These are phyloP conservation scores for Habroteleia sp. DNA, from an alignment of 2,888 invertebrate species.

Conservation along the genomic window DNA sequence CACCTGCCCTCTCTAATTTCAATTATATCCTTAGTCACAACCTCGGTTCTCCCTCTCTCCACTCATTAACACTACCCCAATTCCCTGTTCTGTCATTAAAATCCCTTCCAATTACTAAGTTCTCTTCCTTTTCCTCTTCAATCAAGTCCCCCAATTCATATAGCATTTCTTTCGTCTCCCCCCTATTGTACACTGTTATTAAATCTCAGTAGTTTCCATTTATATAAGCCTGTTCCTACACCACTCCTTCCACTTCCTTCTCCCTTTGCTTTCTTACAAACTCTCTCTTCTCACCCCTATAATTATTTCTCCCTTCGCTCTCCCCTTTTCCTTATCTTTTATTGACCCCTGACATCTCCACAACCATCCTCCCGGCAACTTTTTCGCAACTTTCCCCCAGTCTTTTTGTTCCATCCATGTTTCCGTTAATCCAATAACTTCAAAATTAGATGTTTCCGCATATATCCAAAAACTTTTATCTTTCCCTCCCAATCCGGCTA, in stretches of 20 bases:
- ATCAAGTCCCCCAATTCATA: background rate
- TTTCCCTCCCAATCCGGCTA: constrained; percentile 58
- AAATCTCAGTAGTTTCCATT: constrained; percentile 6
- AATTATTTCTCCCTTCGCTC: constrained; percentile 44
- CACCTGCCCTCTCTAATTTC: constrained; percentile 1
- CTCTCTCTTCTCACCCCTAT: constrained; percentile 25
- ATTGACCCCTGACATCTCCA: constrained; percentile 38
- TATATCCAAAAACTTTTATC: constrained; percentile 54
- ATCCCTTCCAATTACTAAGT: constrained; percentile 25
- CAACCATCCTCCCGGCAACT: constrained; percentile 16
- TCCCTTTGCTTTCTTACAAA: background rate
- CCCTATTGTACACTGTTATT: constrained; percentile 6
- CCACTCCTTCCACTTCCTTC: background rate
- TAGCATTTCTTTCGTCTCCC: background rate
- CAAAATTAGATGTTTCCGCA: constrained; percentile 35
- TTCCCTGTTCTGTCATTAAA: constrained; percentile 8
- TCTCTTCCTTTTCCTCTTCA: background rate
- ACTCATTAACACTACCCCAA: background rate
- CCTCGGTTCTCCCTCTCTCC: background rate
- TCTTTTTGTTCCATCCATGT: constrained; percentile 61
- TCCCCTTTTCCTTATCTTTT: constrained; percentile 37
- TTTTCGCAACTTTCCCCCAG: constrained; percentile 31
- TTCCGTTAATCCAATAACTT: constrained; percentile 52
- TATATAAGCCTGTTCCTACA: no score
- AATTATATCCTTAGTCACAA: background rate